Conservation (phyloP, 2,888 invertebrate species). For the Gryllus longicercus region DNA sequence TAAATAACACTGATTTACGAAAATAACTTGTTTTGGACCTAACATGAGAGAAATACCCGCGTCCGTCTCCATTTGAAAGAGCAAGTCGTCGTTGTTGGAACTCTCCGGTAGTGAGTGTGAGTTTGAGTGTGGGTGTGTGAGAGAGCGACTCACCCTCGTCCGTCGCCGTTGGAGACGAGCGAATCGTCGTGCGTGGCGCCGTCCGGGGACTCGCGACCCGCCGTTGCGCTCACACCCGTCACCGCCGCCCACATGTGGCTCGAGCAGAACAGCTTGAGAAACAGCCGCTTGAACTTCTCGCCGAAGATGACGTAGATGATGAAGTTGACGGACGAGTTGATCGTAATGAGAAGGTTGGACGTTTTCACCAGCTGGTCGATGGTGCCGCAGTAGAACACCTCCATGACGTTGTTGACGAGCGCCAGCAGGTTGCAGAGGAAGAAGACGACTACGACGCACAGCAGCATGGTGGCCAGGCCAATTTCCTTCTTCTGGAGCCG, state of each 20-base stretch:
- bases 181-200: conserved; percentile 76
- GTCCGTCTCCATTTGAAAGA: too few species aligned
- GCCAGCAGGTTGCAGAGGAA: conserved; percentile 88
- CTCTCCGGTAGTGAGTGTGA: too few species aligned
- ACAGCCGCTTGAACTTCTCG: conserved; percentile 89
- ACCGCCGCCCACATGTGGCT: conserved; percentile 48
- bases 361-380: conserved; percentile 70
- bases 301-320: conserved; percentile 97
- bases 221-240: conserved; percentile 43
- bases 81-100: too few species aligned
- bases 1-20: too few species aligned
- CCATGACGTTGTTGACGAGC: conserved; percentile 78
- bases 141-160: conserved; percentile 51
- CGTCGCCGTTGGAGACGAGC: conserved; percentile 73
- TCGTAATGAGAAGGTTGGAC: conserved; percentile 89
- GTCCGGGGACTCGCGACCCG: conserved; percentile 66
- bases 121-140: conserved; percentile 40
- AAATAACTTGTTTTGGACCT: too few species aligned
- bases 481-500: conserved; percentile 89
- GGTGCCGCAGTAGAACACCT: conserved; percentile 68
- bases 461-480: conserved; percentile 89
- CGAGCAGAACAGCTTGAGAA: conserved; percentile 74
- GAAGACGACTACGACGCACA: conserved; percentile 91
- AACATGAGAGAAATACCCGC: too few species aligned
- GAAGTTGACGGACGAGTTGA: conserved; percentile 97